A percentile compares a stretch with the other conserved stretches of the same genome.
Conservation (phyloP, 2,888 invertebrate species). For the Erebia epiphron region DNA sequence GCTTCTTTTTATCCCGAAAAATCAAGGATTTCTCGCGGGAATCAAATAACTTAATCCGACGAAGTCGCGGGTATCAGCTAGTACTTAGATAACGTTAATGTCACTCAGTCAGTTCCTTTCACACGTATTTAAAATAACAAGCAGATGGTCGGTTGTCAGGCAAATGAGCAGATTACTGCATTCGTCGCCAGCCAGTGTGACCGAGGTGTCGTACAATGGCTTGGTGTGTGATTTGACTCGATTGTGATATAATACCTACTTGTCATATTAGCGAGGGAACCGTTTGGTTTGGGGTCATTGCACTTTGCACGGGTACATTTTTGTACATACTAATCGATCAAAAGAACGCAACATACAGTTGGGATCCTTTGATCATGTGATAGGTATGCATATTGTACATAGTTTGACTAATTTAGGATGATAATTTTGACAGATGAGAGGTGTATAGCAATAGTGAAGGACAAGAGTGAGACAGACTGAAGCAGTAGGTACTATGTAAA, state of each 20-base stretch:
- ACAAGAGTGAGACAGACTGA: too few species aligned
- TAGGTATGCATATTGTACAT: too few species aligned
- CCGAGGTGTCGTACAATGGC: slow-evolving; percentile 49
- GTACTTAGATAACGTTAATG: not conserved
- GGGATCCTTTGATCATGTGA: too few species aligned
- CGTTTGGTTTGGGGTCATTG: slow-evolving; percentile 10
- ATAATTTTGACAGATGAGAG: too few species aligned
- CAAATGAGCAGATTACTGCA: slow-evolving; percentile 2
- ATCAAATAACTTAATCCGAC: too few species aligned
- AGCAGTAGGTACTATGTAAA: too few species aligned
- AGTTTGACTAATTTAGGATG: too few species aligned
- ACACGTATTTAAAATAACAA: not conserved
- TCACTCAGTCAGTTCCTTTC: not conserved
- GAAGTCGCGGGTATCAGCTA: not conserved
- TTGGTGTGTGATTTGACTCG: slow-evolving; percentile 33
- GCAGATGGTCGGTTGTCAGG: slow-evolving; percentile 11
- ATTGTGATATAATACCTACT: slow-evolving; percentile 31
- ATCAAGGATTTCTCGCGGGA: too few species aligned
- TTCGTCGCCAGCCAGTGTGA: slow-evolving; percentile 48
- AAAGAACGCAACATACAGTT: too few species aligned
- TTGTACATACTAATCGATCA: too few species aligned
- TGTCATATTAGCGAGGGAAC: slow-evolving; percentile 13
- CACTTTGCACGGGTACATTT: not conserved
- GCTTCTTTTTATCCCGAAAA: too few species aligned
- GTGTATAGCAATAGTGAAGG: too few species aligned